Evolutionary conservation across 1,140 invertebrate genomes (phyloP).

Genomic region (Anastatus disparis): DNA sequence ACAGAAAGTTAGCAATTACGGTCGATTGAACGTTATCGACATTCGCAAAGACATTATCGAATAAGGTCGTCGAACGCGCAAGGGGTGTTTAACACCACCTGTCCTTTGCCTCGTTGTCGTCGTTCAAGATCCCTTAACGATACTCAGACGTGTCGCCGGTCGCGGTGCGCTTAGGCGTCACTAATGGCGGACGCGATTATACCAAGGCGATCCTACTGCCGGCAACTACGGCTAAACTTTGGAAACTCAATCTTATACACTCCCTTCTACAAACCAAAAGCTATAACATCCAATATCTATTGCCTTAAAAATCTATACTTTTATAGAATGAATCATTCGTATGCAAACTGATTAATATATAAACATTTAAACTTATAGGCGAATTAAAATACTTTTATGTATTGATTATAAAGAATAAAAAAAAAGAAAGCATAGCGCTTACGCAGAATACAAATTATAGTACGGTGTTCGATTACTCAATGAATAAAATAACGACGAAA

Average conservation of each 20-base stretch:
- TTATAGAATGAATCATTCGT: too few species aligned
- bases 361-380: too few species aligned
- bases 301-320: too few species aligned
- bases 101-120: conserved; percentile 47
- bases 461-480: neutral
- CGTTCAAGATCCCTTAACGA: conserved; percentile 48
- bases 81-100: conserved; percentile 57
- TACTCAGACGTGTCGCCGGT: conserved; percentile 40
- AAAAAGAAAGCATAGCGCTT: too few species aligned
- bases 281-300: neutral
- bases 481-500: conserved; percentile 11
- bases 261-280: neutral
- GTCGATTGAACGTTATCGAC: conserved; percentile 2
- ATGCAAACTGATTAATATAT: too few species aligned
- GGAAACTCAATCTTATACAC: conserved; percentile 44
- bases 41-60: conserved; percentile 13
- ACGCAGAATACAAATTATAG: too few species aligned
- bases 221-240: too few species aligned
- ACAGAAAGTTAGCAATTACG: neutral
- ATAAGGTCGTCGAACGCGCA: conserved; percentile 47
- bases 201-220: conserved; percentile 41
- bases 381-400: too few species aligned
- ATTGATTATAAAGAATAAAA: too few species aligned
- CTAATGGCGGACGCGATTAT: conserved; percentile 58
- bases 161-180: conserved; percentile 43